A percentile compares a stretch with the other conserved stretches of the same genome.
Evolutionary conservation across 2,888 invertebrate species (phyloP).

Genomic region (Lordiphosa andalusiaca): DNA sequence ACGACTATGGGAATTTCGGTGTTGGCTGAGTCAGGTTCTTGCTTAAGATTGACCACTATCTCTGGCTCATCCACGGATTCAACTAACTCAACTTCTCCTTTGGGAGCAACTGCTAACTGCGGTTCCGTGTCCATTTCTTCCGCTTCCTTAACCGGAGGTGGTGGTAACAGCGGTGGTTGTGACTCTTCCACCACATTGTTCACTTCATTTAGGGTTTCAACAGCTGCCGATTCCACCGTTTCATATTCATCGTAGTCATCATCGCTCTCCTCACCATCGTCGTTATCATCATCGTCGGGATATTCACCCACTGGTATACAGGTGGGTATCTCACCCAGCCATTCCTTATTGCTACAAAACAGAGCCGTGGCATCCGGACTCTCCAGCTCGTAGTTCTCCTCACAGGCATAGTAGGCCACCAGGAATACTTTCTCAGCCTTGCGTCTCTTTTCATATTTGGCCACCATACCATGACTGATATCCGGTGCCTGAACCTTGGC

Average conservation of each 20-base stretch:
- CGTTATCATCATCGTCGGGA: slow-evolving; percentile 48
- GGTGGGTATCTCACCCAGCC: slow-evolving; percentile 83
- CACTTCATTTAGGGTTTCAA: slow-evolving; percentile 37
- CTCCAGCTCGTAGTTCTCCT: slow-evolving; percentile 81
- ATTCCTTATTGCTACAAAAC: slow-evolving; percentile 82
- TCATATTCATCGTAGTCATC: slow-evolving; percentile 59
- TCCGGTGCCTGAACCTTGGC: slow-evolving; percentile 78
- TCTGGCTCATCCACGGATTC: slow-evolving; percentile 8
- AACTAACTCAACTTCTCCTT: slow-evolving; percentile 2
- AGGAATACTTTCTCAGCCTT: slow-evolving; percentile 81
- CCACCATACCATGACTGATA: slow-evolving; percentile 76
- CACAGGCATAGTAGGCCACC: slow-evolving; percentile 83
- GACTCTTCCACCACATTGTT: slow-evolving; percentile 11
- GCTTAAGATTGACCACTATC: slow-evolving; percentile 12
- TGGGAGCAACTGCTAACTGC: no score
- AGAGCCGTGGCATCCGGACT: slow-evolving; percentile 81
- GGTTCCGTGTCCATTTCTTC: not conserved
- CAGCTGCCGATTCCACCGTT: slow-evolving; percentile 32
- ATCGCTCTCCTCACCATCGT: slow-evolving; percentile 25
- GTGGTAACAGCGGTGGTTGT: slow-evolving; percentile 36
- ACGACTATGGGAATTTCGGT: slow-evolving; percentile 60
- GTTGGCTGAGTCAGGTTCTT: not conserved
- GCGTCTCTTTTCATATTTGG: slow-evolving; percentile 77
- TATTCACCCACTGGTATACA: slow-evolving; percentile 78
- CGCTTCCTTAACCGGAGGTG: slow-evolving; percentile 30